phyloP scores from a whole-genome alignment of 2,888 invertebrate genomes.

The Drosophila mayaguana region DNA sequence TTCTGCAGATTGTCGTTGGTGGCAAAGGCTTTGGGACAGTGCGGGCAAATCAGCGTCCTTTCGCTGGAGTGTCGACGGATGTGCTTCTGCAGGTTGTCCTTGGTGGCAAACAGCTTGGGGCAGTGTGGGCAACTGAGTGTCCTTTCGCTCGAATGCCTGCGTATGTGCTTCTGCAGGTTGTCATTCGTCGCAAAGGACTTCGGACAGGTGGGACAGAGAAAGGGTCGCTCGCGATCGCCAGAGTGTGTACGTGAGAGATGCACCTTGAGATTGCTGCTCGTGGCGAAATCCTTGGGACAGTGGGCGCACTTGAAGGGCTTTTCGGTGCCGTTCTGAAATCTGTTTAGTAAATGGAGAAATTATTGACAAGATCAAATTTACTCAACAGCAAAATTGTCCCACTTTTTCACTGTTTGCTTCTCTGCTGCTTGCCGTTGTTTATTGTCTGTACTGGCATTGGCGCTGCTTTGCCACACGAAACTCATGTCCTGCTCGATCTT shows the following conservation, averaged over 20 bases:
- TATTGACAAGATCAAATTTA: background rate
- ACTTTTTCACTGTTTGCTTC: slow-evolving; percentile 44
- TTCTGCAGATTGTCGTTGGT: slow-evolving; percentile 56
- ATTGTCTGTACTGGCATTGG: slow-evolving; percentile 13
- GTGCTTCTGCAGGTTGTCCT: slow-evolving; percentile 56
- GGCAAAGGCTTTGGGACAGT: slow-evolving; percentile 53
- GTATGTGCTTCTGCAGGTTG: slow-evolving; percentile 52
- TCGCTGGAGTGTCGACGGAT: slow-evolving; percentile 52
- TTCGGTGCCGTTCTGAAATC: slow-evolving; percentile 25
- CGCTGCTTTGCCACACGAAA: slow-evolving; percentile 44
- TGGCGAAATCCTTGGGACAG: slow-evolving; percentile 51
- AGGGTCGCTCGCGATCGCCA: slow-evolving; percentile 51
- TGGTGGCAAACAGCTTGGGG: slow-evolving; percentile 55
- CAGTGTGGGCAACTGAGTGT: slow-evolving; percentile 50
- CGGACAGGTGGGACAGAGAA: slow-evolving; percentile 49
- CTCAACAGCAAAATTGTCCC: background rate
- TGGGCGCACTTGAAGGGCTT: slow-evolving; percentile 54
- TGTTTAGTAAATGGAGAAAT: background rate
- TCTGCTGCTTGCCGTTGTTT: slow-evolving; percentile 34
- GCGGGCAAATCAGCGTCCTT: slow-evolving; percentile 43
- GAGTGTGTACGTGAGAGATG: slow-evolving; percentile 50
- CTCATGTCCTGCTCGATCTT: slow-evolving; percentile 56
- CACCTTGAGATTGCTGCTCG: slow-evolving; percentile 52
- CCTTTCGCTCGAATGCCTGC: slow-evolving; percentile 50
- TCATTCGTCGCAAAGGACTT: slow-evolving; percentile 53